A percentile compares a stretch with the other conserved stretches of the same genome.
phyloP scores from a whole-genome alignment of 2,113 vertebrate genomes.

The Anoura caudifer region DNA sequence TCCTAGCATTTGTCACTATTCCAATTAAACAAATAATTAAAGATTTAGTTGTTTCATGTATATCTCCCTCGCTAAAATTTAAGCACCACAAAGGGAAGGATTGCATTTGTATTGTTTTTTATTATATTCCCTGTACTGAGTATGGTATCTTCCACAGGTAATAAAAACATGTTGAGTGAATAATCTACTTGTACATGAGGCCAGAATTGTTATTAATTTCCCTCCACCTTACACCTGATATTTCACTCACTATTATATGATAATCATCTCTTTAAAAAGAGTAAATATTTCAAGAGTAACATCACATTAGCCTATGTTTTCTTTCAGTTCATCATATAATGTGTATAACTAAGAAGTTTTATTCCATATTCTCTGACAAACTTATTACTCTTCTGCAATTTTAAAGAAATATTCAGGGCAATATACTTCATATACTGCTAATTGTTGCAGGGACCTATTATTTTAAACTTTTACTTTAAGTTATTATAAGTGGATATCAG shows the following conservation, averaged over 20 bases:
- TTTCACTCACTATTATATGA: neutral
- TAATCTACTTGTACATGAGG: neutral
- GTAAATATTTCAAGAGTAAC: neutral
- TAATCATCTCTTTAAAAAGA: neutral
- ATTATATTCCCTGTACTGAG: neutral
- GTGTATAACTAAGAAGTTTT: neutral
- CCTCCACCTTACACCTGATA: neutral
- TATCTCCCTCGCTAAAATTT: neutral
- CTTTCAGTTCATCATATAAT: neutral
- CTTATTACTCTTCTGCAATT: neutral
- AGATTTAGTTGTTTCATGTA: neutral
- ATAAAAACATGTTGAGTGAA: neutral
- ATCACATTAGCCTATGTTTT: neutral
- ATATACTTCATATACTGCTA: slow-evolving; percentile 16
- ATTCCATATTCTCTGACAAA: neutral
- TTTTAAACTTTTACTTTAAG: slow-evolving; percentile 60
- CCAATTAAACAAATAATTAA: neutral
- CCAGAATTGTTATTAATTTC: neutral
- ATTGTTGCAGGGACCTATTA: slow-evolving; percentile 39
- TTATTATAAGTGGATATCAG: slow-evolving; percentile 38
- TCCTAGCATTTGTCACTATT: neutral
- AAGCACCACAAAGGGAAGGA: neutral
- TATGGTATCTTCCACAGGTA: neutral
- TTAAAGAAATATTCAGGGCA: neutral
- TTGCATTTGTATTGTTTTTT: neutral